Evolutionary conservation across 2,113 vertebrate species (phyloP), one percentile per base, ranked within the genome.

Genomic region (Leucoraja erinaceus): DNA sequence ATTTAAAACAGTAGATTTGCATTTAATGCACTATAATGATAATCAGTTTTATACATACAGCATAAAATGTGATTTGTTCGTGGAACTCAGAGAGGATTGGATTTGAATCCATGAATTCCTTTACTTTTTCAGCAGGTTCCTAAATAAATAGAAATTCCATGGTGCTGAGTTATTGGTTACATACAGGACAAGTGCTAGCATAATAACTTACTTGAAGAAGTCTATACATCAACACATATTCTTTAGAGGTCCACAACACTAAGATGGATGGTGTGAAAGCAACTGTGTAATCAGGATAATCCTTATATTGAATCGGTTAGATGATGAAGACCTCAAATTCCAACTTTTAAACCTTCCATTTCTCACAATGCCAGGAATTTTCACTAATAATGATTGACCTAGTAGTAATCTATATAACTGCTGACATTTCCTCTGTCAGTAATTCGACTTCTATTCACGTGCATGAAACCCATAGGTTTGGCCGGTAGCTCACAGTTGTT

Each of bases 91-190:
- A 94, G 79, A 96, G 95, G 2, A 96, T 96, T 86, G 97, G 97
- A 22, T 95, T 94, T 56, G 95, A 94, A 93, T 96, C 96, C 84
- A 97, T 77, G 94, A 97, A 97, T 16, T 93, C 94, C 93, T 95
- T 96, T 14, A 97, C 93, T 94, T 97, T 95, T 94, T 97, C 96
- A 94, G 97, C 96, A 78, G 96, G 96, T 93, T 97, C 97, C 97
- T 98, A 90, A 25, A 93, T 83, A 93, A 38, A 47, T 38, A 74
- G 70, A 91, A 31, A 83, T 83, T 77, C 22, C 28, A 90, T 68
- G 31, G 70, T 88, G 28, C 31, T 66, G 31, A 63, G n/a, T 88
- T 31, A 88, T 88, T 72, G 38, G 72, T 38, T 91, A 33, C 68
- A 91, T 38, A 74, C 25, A 70, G 9, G 68, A 14, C n/a, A 72